These are phyloP conservation scores for Rhea americana DNA, from an alignment of 2,113 vertebrate genomes.

Conservation along the genomic window DNA sequence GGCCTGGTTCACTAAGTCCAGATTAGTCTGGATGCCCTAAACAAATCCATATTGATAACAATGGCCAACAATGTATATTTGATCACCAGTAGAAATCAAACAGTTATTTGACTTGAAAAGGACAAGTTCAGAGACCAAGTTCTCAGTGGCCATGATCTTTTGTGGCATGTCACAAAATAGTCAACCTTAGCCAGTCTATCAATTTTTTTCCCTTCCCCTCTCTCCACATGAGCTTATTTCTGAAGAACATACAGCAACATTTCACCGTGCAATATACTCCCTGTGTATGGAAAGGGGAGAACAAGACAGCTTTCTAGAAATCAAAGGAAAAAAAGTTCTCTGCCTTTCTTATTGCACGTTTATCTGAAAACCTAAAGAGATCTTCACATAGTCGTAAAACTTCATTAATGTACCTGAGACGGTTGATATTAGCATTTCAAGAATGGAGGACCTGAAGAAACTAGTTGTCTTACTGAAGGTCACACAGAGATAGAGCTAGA, in stretches of 20 bases:
- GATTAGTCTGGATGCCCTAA: neutral
- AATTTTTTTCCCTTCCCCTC: neutral
- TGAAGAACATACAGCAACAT: neutral
- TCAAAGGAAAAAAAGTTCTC: neutral
- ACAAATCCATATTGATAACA: neutral
- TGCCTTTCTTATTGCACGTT: neutral
- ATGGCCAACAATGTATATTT: neutral
- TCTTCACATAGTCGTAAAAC: neutral
- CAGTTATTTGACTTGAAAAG: neutral
- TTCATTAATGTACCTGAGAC: neutral
- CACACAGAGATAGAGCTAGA: neutral
- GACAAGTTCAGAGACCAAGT: neutral
- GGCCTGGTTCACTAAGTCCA: neutral
- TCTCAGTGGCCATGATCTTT: neutral
- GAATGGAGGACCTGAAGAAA: neutral
- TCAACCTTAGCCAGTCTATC: neutral
- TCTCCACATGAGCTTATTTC: neutral
- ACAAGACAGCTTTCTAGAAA: neutral
- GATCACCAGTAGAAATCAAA: neutral
- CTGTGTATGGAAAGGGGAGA: neutral
- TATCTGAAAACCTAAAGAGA: neutral
- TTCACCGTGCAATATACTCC: neutral
- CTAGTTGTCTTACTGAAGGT: neutral
- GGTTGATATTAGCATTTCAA: neutral
- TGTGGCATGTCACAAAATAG: neutral